Evolutionary conservation across 2,113 vertebrate species (phyloP).

Genomic region (Todiramphus saurophagus): DNA sequence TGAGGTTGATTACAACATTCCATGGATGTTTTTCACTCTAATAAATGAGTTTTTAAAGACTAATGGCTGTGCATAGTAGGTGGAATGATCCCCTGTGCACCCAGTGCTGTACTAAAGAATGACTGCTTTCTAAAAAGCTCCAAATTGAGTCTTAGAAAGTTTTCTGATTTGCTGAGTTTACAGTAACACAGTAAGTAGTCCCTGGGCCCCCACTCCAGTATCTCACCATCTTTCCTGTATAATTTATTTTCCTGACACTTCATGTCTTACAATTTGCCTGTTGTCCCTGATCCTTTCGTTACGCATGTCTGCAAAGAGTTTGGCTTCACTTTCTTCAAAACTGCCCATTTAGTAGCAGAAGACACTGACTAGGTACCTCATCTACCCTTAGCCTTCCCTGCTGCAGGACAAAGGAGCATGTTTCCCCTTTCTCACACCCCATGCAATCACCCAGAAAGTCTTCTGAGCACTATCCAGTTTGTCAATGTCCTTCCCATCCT

Average conservation of each 20-base stretch:
- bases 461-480: neutral
- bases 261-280: neutral
- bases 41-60: neutral
- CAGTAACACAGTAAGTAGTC: neutral
- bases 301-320: neutral
- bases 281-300: neutral
- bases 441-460: neutral
- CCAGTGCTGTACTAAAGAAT: no score
- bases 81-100: no score
- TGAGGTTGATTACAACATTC: neutral
- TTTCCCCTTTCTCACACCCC: accelerated
- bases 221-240: neutral
- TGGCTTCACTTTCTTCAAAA: neutral
- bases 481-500: neutral
- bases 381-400: neutral
- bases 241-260: neutral
- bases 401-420: accelerated
- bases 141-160: no score
- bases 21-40: neutral
- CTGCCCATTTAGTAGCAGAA: neutral
- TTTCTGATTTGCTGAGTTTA: no score
- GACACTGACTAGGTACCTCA: neutral
- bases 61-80: no score
- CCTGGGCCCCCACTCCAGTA: neutral
- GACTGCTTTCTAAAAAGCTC: no score